Evolutionary conservation across 2,113 vertebrate genomes (phyloP), one percentile per base, ranked within the genome.

Genomic region (Tetrao urogallus): DNA sequence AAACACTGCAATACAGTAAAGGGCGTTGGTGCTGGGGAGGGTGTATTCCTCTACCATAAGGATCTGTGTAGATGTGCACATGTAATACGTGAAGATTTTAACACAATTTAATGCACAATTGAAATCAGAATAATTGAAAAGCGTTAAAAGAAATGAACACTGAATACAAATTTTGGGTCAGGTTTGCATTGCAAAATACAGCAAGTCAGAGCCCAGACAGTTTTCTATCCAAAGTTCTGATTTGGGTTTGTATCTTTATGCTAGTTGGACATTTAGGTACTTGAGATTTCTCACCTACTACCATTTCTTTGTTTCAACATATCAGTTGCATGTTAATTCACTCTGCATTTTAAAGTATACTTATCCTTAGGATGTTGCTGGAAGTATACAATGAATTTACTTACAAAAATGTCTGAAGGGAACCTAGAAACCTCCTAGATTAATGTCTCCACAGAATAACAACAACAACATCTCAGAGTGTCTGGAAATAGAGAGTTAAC

Each of bases 1-100:
- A 97, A 97, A 96, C 95, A 95, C 86, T 83, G 87, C 75, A 91
- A 90, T 94, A 92, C 92, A 97, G 92, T 95, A 93, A 93, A 89
- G 82, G 77, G 83, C 10, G 8, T 83, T 92, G 70, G 61, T 92
- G 57, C 52, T 82, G 65, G 48, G 48, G 42, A 85, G 64, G 60
- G 42, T 43, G 36, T 57, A 54, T 72, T 80, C 91, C 77, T 91
- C 95, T 65, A 81, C 63, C 10, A 13, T 50, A 72, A n/a, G 36
- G 93, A 93, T 76, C 56, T 45, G 66, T 27, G 50, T 70, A 95
- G 61, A 42, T 40, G 42, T 63, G 52, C 52, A 43, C 70, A 86
- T 92, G 84, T 77, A 38, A 63, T 1, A 4, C 27, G 22, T 27
- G 5, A 11, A 56, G 50, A 71, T 10, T 69, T 90, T 52, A 86